Conservation (phyloP, 2,797 vertebrate species). For the Brotula barbata region DNA sequence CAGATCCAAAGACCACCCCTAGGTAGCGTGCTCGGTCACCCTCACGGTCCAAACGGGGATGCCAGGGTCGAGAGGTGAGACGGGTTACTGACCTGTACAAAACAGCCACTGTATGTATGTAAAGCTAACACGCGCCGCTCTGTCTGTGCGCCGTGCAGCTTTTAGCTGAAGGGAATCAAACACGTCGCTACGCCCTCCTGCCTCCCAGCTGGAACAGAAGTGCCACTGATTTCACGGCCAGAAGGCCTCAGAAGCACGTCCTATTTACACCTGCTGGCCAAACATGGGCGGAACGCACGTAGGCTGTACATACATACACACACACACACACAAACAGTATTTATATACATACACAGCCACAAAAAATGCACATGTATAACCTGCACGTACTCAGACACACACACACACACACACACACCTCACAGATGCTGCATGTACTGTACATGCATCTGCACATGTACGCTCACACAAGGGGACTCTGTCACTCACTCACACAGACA, state of each 20-base stretch:
- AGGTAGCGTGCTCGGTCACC: background rate
- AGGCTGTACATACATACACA: background rate
- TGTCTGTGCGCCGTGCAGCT: constrained; percentile 47
- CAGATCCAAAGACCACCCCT: background rate
- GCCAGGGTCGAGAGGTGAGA: constrained; percentile 33
- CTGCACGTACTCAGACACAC: constrained; percentile 11
- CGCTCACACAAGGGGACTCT: constrained; percentile 7
- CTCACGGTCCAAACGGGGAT: constrained; percentile 33
- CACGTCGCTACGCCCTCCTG: constrained; percentile 31
- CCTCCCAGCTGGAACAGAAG: constrained; percentile 51
- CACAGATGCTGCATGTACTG: constrained; percentile 7
- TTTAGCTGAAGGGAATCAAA: constrained; percentile 37
- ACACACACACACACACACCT: background rate
- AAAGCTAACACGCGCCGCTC: constrained; percentile 43
- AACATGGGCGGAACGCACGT: constrained; percentile 28
- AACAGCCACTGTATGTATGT: constrained; percentile 45
- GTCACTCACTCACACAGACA: constrained; percentile 3
- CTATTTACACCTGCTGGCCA: constrained; percentile 67
- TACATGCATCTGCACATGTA: constrained; percentile 21
- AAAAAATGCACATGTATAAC: constrained; percentile 17
- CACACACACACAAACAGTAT: constrained; percentile 14
- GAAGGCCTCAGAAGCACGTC: constrained; percentile 45
- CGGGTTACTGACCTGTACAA: constrained; percentile 43
- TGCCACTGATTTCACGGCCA: constrained; percentile 47
- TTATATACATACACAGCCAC: background rate